Evolutionary conservation across 2,113 vertebrate genomes (phyloP), one percentile per base, ranked within the genome.

Genomic region (Empidonax traillii): DNA sequence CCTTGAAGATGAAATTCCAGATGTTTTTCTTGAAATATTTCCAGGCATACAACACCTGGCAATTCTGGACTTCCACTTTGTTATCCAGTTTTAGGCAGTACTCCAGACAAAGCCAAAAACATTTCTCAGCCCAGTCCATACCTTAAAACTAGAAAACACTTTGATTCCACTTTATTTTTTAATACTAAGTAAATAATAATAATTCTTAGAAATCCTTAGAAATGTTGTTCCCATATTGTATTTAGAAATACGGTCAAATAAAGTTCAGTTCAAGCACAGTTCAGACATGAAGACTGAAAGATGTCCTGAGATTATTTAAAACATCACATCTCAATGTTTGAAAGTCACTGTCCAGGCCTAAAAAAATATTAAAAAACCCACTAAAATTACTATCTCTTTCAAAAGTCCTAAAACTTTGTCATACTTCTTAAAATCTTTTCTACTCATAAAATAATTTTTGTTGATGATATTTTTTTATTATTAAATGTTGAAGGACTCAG

Each of bases 1-100:
- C 44, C 71, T 91, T 52, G 51, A 90, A 93, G 63, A 77, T 55
- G 46, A 77, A 88, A 89, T 81, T 90, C 55, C 83, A 95, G 87
- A 91, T 82, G 85, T 68, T 85, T 66, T 84, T 89, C 58, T 85
- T 89, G 56, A 82, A 89, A 44, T 82, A 87, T 65, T 82, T 93
- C 74, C 87, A 94, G 67, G 65, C 27, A 8, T 23, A 47, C 7
- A 81, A 56, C 69, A 96, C 66, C 74, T 93, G 84, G 81, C 9
- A 87, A 56, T 49, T 61, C 7, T 69, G 47, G 76, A 93, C 47
- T 83, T 91, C 28, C 11, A 49, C 49, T 86, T 69, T 68, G 27
- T 72, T 90, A 80, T 41, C 35, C 53, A 66, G 31, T 49, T 81
- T 86, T 67, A 73, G 41, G 55, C 51, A 92, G 67, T 93, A 77